These are phyloP conservation scores for Luperina nickerlii DNA, from an alignment of 2,888 invertebrate genomes.

Conservation along the genomic window DNA sequence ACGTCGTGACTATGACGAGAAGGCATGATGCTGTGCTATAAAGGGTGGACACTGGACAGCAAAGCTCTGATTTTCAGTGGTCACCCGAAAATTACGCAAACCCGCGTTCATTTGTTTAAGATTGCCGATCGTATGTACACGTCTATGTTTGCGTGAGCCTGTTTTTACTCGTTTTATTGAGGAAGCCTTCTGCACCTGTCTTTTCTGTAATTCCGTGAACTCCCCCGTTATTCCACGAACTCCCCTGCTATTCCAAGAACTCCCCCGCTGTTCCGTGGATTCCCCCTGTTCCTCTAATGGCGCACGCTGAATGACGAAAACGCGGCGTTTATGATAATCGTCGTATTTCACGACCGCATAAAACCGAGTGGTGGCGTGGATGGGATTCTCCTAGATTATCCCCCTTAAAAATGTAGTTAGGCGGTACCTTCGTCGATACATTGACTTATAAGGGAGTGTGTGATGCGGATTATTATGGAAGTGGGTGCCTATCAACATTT, in stretches of 20 bases:
- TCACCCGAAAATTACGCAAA: neutral
- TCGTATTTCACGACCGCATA: conserved; percentile 83
- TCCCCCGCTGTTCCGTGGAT: conserved; percentile 38
- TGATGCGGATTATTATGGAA: conserved; percentile 19
- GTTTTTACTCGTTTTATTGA: neutral
- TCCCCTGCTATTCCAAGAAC: conserved; percentile 48
- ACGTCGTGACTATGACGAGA: neutral
- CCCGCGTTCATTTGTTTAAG: neutral
- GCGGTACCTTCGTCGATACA: conserved; percentile 45
- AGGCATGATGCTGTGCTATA: neutral
- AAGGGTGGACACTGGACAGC: neutral
- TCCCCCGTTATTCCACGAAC: conserved; percentile 61
- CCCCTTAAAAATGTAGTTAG: conserved; percentile 64
- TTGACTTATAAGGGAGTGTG: conserved; percentile 41
- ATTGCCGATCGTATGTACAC: no score
- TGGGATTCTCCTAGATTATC: conserved; percentile 75
- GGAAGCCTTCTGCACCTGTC: neutral
- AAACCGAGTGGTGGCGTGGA: conserved; percentile 75
- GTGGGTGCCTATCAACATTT: neutral
- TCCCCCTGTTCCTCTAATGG: conserved; percentile 73
- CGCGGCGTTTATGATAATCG: conserved; percentile 86
- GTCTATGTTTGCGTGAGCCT: neutral
- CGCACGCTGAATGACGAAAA: conserved; percentile 82
- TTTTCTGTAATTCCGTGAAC: conserved; percentile 28
- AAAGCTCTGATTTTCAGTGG: neutral